A percentile compares a stretch with the other conserved stretches of the same genome.
Evolutionary conservation across 30 jellyfish, hydroid and myxozoan genomes (phyloP).

Genomic region (Pelagia noctiluca): DNA sequence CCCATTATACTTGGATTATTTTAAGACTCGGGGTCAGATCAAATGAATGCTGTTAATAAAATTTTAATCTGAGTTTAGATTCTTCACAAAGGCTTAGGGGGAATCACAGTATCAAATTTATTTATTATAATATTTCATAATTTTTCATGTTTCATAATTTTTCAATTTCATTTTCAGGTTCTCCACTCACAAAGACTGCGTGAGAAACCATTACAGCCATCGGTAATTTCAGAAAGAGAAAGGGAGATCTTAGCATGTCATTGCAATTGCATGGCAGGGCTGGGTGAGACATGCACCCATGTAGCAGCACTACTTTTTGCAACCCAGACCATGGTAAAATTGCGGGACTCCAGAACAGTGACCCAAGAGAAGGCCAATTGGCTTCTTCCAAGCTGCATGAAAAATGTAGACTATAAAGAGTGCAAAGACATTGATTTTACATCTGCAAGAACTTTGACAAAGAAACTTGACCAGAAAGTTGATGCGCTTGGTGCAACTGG

Average conservation of each 20-base stretch:
- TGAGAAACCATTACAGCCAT: conserved; percentile 46
- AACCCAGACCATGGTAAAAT: conserved; percentile 16
- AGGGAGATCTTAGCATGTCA: conserved; percentile 29
- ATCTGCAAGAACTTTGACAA: conserved; percentile 42
- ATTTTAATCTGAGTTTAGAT: no score
- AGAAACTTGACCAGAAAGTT: conserved; percentile 22
- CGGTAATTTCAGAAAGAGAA: conserved; percentile 46
- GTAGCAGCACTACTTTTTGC: conserved; percentile 37
- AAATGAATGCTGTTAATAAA: no score
- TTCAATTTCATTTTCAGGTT: conserved; percentile 35
- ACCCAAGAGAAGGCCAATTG: conserved; percentile 68
- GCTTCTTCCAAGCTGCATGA: conserved; percentile 53
- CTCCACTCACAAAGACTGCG: conserved; percentile 35
- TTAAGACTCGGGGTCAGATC: no score
- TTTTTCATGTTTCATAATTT: not conserved
- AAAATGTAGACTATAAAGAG: conserved; percentile 39
- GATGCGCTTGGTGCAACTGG: not conserved
- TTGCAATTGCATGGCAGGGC: conserved; percentile 59
- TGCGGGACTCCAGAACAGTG: conserved; percentile 46
- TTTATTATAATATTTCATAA: not conserved
- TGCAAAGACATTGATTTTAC: conserved; percentile 53
- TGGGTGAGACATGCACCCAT: conserved; percentile 68
- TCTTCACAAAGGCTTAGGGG: no score
- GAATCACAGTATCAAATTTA: not conserved
- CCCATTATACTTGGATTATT: no score